These are phyloP conservation scores for Perizoma flavofasciatum DNA, from an alignment of 2,888 invertebrate genomes.

Conservation along the genomic window DNA sequence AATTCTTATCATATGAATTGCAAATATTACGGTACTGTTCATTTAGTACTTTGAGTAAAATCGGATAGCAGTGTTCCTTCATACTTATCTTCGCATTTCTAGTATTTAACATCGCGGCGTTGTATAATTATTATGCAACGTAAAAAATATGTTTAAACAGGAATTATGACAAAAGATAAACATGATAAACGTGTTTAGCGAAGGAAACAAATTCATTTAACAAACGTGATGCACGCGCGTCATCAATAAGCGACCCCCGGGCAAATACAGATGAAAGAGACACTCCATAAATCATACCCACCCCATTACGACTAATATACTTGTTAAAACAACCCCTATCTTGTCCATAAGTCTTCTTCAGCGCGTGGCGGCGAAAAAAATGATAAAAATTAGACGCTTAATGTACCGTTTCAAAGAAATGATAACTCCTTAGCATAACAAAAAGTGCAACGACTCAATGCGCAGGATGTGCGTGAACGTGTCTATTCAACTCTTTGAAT, in stretches of 20 bases:
- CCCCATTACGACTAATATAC: conserved; percentile 80
- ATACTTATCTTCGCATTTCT: too few relatives aligned
- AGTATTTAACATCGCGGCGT: too few relatives aligned
- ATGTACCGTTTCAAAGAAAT: conserved; percentile 59
- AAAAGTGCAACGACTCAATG: conserved; percentile 64
- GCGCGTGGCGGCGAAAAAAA: conserved; percentile 63
- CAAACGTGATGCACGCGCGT: conserved; percentile 66
- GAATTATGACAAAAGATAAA: conserved; percentile 28
- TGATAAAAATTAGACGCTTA: conserved; percentile 67
- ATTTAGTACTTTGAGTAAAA: too few relatives aligned
- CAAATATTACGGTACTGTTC: too few relatives aligned
- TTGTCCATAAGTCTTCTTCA: conserved; percentile 66
- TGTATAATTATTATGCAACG: too few relatives aligned
- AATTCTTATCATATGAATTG: too few relatives aligned
- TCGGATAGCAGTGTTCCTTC: too few relatives aligned
- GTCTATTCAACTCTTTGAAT: conserved; percentile 56
- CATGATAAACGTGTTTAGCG: conserved; percentile 40
- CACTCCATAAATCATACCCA: conserved; percentile 79
- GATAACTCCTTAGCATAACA: conserved; percentile 80
- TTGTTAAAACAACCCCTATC: conserved; percentile 83
- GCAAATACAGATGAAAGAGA: conserved; percentile 77
- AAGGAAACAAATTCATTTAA: conserved; percentile 57
- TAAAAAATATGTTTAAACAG: conserved; percentile 16
- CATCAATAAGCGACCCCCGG: conserved; percentile 75
- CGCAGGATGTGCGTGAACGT: conserved; percentile 67